A percentile compares a stretch with the other conserved stretches of the same genome.
phyloP scores from a whole-genome alignment of 2,888 invertebrate genomes.

The Epiblema foenella region DNA sequence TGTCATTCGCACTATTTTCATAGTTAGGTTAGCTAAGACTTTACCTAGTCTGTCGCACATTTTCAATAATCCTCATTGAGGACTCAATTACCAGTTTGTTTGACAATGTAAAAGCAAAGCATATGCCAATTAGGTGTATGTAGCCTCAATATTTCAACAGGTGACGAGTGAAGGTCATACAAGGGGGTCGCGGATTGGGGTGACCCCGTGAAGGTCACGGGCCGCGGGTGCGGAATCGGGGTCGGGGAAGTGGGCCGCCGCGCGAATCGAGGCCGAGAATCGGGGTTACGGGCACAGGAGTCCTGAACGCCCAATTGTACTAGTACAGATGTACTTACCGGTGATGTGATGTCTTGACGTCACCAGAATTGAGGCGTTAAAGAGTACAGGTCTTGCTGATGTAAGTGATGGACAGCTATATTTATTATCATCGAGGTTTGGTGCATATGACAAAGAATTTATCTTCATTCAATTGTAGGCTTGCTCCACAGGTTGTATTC shows the following conservation, averaged over 20 bases:
- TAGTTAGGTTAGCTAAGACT: too few relatives aligned
- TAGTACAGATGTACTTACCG: constrained; percentile 1
- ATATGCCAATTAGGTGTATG: not conserved
- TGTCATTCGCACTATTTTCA: not conserved
- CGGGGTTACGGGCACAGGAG: constrained; percentile 39
- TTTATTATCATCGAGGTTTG: too few relatives aligned
- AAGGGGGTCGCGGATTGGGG: constrained; percentile 46
- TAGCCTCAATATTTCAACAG: constrained; percentile 1
- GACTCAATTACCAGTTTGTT: not conserved
- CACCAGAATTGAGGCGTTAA: not conserved
- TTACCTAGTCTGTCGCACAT: not conserved
- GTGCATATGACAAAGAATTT: too few relatives aligned
- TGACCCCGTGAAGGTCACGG: constrained; percentile 49
- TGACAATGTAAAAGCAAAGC: not conserved
- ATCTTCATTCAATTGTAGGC: too few relatives aligned
- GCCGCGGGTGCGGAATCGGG: constrained; percentile 43
- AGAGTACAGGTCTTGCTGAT: too few relatives aligned
- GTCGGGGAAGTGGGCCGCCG: constrained; percentile 35
- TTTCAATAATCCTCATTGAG: not conserved
- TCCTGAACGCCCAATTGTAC: not conserved
- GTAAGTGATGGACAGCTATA: too few relatives aligned
- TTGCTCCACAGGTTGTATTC: too few relatives aligned
- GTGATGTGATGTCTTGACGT: not conserved
- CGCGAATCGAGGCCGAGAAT: constrained; percentile 18
- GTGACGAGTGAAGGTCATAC: constrained; percentile 49